These are phyloP conservation scores for Lasiurus cinereus DNA, from an alignment of 2,113 vertebrate species.

Conservation along the genomic window DNA sequence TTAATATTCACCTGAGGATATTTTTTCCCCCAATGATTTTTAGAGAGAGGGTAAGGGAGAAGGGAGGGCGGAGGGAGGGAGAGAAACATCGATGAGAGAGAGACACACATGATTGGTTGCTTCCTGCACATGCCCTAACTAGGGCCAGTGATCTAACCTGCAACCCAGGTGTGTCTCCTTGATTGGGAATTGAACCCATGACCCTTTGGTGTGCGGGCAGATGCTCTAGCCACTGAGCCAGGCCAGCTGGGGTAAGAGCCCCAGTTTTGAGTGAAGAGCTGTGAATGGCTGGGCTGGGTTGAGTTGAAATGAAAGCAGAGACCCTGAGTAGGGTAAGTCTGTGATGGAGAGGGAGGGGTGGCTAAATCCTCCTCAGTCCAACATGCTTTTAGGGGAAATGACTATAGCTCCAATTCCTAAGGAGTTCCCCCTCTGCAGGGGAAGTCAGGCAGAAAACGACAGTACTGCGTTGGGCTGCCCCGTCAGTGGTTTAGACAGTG, in stretches of 20 bases:
- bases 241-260: not conserved
- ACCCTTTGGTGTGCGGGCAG: too few relatives aligned
- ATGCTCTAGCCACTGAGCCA: too few relatives aligned
- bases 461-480: not conserved
- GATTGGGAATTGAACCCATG: too few relatives aligned
- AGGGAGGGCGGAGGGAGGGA: too few relatives aligned
- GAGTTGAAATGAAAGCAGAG: conserved; percentile 7
- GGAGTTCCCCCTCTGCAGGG: not conserved
- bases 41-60: too few relatives aligned
- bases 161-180: too few relatives aligned
- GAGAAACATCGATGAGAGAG: too few relatives aligned
- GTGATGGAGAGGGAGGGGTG: not conserved
- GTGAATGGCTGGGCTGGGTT: not conserved
- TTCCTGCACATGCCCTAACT: too few relatives aligned
- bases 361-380: not conserved
- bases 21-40: too few relatives aligned
- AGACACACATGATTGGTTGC: too few relatives aligned
- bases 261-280: not conserved
- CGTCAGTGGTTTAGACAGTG: not conserved
- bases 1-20: too few relatives aligned
- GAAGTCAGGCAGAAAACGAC: not conserved
- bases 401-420: not conserved
- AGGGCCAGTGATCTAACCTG: too few relatives aligned
- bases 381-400: not conserved
- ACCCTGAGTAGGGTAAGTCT: not conserved